Percentiles rank a stretch among this genome's conserved stretches.
These are phyloP conservation scores for Beaufortia kweichowensis DNA, from an alignment of 2,113 vertebrate genomes.

Conservation along the genomic window DNA sequence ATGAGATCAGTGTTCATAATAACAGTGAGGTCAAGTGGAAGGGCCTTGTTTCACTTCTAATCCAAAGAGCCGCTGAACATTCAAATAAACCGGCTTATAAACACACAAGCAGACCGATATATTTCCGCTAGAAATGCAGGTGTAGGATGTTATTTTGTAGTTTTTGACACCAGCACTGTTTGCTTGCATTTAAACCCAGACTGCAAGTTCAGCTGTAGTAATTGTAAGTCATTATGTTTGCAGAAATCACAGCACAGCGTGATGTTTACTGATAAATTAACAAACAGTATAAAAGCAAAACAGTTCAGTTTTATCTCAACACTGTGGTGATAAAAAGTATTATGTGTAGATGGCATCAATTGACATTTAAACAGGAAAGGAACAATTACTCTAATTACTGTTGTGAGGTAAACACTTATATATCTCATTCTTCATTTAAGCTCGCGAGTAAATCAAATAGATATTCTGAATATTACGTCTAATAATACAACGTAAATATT, in stretches of 20 bases:
- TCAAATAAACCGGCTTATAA: constrained; percentile 37
- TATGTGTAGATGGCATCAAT: constrained; percentile 18
- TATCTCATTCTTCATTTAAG: background rate
- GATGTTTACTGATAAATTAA: constrained; percentile 33
- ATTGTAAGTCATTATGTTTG: constrained; percentile 42
- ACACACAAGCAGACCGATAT: constrained; percentile 11
- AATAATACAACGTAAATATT: background rate
- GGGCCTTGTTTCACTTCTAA: constrained; percentile 73
- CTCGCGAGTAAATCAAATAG: background rate
- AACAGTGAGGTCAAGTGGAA: constrained; percentile 80
- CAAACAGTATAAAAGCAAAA: constrained; percentile 14
- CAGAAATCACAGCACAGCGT: constrained; percentile 34
- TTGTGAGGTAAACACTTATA: constrained; percentile 10
- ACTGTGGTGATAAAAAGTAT: constrained; percentile 28
- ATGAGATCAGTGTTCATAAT: constrained; percentile 79
- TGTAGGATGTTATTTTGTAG: background rate
- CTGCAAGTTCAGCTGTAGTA: constrained; percentile 40
- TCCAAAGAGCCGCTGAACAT: constrained; percentile 66
- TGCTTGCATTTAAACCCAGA: constrained; percentile 23
- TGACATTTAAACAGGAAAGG: background rate
- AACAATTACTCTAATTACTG: constrained; percentile 25
- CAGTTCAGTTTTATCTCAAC: constrained; percentile 19
- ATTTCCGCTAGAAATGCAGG: constrained; percentile 19
- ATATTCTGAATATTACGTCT: constrained; percentile 3
- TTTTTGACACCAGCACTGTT: background rate